A percentile compares a stretch with the other conserved stretches of the same genome.
Evolutionary conservation across 2,888 invertebrate genomes (phyloP).

Genomic region (Omphaloscelis lunosa): DNA sequence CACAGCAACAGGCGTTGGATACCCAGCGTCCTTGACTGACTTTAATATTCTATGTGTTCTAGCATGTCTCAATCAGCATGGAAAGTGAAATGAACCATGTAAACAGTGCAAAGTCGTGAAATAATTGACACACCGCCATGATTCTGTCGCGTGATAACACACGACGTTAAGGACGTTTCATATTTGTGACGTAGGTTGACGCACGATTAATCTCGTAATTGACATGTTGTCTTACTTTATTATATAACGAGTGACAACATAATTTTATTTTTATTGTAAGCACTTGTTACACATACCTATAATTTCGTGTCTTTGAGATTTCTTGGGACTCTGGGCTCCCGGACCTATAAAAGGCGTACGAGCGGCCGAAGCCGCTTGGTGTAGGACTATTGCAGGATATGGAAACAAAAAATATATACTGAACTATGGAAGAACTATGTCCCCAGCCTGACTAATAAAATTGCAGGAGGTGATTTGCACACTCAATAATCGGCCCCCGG

Average conservation of each 20-base stretch:
- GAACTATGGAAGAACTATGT: no score
- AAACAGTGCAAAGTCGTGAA: conserved; percentile 34
- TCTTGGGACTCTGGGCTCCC: not conserved
- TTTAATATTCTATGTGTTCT: conserved; percentile 9
- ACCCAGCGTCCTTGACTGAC: conserved; percentile 32
- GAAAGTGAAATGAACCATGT: conserved; percentile 49
- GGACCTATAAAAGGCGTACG: not conserved
- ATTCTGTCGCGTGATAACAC: conserved; percentile 37
- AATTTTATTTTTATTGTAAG: not conserved
- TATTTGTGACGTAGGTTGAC: not conserved
- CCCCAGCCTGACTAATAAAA: no score
- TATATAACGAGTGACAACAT: conserved; percentile 2
- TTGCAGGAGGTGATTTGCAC: no score
- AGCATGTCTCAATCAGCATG: conserved; percentile 28
- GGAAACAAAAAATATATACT: no score
- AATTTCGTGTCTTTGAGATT: no score
- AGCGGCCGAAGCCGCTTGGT: not conserved
- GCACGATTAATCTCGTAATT: conserved; percentile 46
- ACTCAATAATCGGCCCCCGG: no score
- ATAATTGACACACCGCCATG: conserved; percentile 50
- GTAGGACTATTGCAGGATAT: no score
- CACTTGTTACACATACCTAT: no score
- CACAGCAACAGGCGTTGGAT: not conserved
- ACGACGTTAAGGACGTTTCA: conserved; percentile 22
- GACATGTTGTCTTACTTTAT: conserved; percentile 8